phyloP scores from a whole-genome alignment of 2,797 vertebrate species.

The Mormyrus hasselquistii region DNA sequence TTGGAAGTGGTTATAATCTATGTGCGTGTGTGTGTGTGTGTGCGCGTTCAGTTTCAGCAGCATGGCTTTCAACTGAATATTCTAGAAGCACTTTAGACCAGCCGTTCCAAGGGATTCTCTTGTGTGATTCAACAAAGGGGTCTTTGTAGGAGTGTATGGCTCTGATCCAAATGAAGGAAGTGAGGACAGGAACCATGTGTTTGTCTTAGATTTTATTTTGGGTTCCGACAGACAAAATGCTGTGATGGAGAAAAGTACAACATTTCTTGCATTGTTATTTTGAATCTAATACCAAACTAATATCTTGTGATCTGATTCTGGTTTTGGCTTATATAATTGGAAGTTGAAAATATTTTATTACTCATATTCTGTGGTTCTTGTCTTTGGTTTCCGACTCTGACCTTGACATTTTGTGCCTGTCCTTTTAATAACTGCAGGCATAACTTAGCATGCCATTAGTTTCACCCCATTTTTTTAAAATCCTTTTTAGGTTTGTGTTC shows the following conservation, averaged over 20 bases:
- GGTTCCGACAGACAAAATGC: background rate
- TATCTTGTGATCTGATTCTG: background rate
- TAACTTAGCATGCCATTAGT: slow-evolving; percentile 25
- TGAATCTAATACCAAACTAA: background rate
- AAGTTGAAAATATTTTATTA: background rate
- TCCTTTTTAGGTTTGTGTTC: slow-evolving; percentile 81
- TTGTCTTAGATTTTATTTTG: background rate
- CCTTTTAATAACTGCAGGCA: slow-evolving; percentile 26
- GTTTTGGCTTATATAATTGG: background rate
- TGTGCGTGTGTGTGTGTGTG: background rate
- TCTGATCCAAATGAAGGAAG: background rate
- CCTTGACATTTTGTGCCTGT: slow-evolving; percentile 14
- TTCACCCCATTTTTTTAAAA: background rate
- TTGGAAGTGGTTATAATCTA: background rate
- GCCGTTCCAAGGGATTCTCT: background rate
- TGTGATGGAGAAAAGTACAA: background rate
- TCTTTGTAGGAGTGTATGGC: background rate
- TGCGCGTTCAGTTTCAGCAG: background rate
- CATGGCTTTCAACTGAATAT: background rate
- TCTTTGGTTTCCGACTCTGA: background rate
- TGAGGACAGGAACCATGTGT: slow-evolving; percentile 24
- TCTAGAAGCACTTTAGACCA: background rate
- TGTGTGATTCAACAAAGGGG: background rate
- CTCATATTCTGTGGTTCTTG: background rate
- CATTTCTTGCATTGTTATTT: background rate